Percentiles rank a stretch among this genome's conserved stretches.
Evolutionary conservation across 1,140 invertebrate genomes (phyloP).

Genomic region (Drosophila kepulauana): DNA sequence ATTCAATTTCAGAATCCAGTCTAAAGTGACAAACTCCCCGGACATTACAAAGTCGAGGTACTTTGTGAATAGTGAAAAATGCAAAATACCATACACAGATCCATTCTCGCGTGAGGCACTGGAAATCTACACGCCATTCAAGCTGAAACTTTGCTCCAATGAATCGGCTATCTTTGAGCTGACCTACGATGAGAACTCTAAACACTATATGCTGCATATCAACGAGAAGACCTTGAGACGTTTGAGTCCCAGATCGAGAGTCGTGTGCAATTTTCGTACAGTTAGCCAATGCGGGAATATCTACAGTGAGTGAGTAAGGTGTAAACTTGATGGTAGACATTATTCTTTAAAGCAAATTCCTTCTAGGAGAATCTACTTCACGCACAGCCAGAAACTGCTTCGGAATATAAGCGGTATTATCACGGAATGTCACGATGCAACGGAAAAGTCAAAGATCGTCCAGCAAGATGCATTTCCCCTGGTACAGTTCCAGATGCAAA

Average conservation of each 20-base stretch:
- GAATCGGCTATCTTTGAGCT: constrained; percentile 21
- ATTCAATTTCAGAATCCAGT: no score
- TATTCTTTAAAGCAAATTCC: not conserved
- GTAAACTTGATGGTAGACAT: not conserved
- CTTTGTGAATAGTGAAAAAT: constrained; percentile 51
- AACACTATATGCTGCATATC: constrained; percentile 26
- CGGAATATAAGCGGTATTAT: constrained; percentile 27
- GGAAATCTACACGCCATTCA: constrained; percentile 11
- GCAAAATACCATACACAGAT: constrained; percentile 52
- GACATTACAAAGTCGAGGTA: constrained; percentile 4
- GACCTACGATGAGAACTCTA: constrained; percentile 7
- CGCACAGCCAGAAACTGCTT: not conserved
- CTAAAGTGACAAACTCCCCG: not conserved
- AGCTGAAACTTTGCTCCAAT: constrained; percentile 27
- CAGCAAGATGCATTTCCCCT: constrained; percentile 54
- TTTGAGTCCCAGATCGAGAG: not conserved
- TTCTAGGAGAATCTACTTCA: constrained; percentile 14
- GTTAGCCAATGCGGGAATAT: not conserved
- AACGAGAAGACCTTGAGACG: not conserved
- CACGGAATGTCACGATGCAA: constrained; percentile 35
- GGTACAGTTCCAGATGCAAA: constrained; percentile 40
- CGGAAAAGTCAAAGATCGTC: not conserved
- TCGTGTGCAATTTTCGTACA: constrained; percentile 32
- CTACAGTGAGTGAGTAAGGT: constrained; percentile 19
- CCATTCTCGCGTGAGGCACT: constrained; percentile 27